Conservation (phyloP, 1,140 invertebrate species). For the Nymphalis io region DNA sequence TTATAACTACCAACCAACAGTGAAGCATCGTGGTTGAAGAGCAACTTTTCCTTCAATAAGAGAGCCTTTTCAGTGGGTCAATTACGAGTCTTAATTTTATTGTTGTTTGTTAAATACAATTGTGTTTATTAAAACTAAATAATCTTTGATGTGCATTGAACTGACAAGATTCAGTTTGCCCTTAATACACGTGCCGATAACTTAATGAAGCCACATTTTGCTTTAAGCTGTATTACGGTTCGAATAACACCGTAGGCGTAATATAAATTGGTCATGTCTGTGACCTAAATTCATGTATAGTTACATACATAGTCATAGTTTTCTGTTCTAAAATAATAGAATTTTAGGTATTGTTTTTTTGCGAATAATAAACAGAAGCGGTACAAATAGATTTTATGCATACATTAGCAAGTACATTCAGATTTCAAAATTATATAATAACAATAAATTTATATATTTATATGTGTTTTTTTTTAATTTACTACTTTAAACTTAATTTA, state of each 20-base stretch:
- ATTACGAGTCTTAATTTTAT: no score
- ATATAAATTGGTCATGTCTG: conserved; percentile 11
- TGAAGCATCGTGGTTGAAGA: no score
- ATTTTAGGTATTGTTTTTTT: neutral
- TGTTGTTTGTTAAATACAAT: no score
- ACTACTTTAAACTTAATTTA: no score
- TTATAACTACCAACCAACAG: no score
- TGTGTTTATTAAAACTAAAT: no score
- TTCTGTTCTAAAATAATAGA: neutral
- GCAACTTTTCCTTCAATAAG: no score
- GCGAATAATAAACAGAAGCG: neutral
- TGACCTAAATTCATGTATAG: neutral
- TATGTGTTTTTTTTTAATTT: no score
- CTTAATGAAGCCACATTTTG: conserved; percentile 2
- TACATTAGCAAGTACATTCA: neutral
- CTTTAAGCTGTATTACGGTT: conserved; percentile 9
- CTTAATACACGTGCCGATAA: neutral
- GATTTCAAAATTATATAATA: no score
- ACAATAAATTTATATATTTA: no score
- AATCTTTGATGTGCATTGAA: neutral
- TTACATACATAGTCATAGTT: neutral
- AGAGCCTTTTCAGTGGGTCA: no score
- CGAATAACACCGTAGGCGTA: conserved; percentile 9
- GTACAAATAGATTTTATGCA: neutral
- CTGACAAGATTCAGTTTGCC: neutral